Evolutionary conservation across 2,113 vertebrate genomes (phyloP).

Genomic region (Alligator sinensis): DNA sequence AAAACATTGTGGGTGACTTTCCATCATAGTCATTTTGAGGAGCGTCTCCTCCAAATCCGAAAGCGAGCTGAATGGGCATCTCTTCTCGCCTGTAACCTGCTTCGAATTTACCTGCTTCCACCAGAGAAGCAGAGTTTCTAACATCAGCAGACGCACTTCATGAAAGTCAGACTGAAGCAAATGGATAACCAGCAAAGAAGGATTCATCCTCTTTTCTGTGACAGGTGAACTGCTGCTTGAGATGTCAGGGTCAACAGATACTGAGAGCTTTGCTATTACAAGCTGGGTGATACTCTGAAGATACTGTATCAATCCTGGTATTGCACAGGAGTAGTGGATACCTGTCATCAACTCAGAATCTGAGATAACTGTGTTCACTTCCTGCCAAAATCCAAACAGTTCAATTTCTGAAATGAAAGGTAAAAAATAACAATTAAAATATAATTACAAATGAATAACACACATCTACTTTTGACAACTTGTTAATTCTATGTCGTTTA

Average conservation of each 20-base stretch:
- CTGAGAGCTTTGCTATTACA: slow-evolving; percentile 71
- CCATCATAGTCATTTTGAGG: slow-evolving; percentile 83
- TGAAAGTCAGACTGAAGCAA: slow-evolving; percentile 84
- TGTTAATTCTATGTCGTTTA: not conserved
- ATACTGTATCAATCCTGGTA: slow-evolving; percentile 88
- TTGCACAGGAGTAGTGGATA: slow-evolving; percentile 43
- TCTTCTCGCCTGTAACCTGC: slow-evolving; percentile 13
- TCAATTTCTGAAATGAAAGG: slow-evolving; percentile 79
- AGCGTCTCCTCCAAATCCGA: slow-evolving; percentile 76
- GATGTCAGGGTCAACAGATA: slow-evolving; percentile 36
- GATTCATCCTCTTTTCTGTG: not conserved
- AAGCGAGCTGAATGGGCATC: slow-evolving; percentile 59
- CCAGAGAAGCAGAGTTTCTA: slow-evolving; percentile 83
- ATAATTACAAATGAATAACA: not conserved
- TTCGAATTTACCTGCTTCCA: slow-evolving; percentile 56
- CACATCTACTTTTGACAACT: not conserved
- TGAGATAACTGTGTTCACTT: slow-evolving; percentile 76
- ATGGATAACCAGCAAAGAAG: slow-evolving; percentile 57
- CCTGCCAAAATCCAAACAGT: slow-evolving; percentile 78
- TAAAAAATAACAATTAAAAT: not conserved
- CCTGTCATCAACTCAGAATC: slow-evolving; percentile 83
- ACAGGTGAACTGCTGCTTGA: slow-evolving; percentile 32
- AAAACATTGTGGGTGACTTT: slow-evolving; percentile 88
- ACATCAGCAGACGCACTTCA: slow-evolving; percentile 86
- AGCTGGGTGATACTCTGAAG: slow-evolving; percentile 89